These are phyloP conservation scores for Octodonta nipae DNA, from an alignment of 2,888 invertebrate genomes.

Conservation along the genomic window DNA sequence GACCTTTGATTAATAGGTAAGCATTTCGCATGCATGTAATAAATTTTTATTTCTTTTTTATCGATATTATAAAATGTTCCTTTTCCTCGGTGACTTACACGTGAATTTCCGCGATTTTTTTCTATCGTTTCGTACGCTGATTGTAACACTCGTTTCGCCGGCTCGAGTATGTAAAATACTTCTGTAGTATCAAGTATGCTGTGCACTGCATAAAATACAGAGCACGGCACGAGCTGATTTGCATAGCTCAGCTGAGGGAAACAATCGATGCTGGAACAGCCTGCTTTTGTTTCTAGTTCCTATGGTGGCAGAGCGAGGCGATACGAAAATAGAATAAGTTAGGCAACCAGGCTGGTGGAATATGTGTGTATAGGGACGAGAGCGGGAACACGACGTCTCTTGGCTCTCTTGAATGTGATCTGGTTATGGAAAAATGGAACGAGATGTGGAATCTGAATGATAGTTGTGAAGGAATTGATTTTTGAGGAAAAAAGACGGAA, in stretches of 20 bases:
- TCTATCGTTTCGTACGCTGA: no score
- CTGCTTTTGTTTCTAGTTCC: constrained; percentile 16
- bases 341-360: neutral
- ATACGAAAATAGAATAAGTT: constrained; percentile 1
- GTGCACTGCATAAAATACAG: constrained; percentile 36
- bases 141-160: no score
- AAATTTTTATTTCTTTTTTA: no score
- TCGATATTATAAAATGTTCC: no score
- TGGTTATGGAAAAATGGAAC: constrained; percentile 1
- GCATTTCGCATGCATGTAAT: no score
- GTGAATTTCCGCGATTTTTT: no score
- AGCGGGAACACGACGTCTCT: no score
- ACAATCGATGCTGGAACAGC: constrained; percentile 30
- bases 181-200: constrained; percentile 17
- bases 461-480: constrained; percentile 1
- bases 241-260: constrained; percentile 38
- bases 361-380: neutral
- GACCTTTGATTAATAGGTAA: no score
- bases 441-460: constrained; percentile 1
- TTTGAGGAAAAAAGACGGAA: no score
- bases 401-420: no score
- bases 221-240: constrained; percentile 36
- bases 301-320: constrained; percentile 7
- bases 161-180: no score
- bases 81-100: no score